Evolutionary conservation across 2,113 vertebrate species (phyloP).

Genomic region (Grammomys surdaster): DNA sequence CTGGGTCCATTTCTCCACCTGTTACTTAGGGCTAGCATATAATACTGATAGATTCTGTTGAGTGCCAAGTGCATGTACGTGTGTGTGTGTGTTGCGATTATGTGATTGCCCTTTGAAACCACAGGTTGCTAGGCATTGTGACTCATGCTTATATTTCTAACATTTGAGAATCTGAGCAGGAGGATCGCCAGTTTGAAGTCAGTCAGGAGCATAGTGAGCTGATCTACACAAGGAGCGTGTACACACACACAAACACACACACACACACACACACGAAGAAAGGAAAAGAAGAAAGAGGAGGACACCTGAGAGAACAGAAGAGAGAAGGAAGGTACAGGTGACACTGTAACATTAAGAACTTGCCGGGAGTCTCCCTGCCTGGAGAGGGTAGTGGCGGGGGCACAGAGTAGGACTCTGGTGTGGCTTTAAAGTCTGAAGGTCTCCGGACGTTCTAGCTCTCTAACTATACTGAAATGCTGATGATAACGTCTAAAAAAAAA

Average conservation of each 20-base stretch:
- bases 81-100: not conserved
- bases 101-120: not conserved
- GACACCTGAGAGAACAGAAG: too few relatives aligned
- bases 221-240: not conserved
- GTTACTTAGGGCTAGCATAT: not conserved
- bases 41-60: not conserved
- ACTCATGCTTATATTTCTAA: not conserved
- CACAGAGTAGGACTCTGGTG: too few relatives aligned
- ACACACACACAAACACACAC: not conserved
- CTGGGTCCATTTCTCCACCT: not conserved
- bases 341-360: not conserved
- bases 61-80: not conserved
- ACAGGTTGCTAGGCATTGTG: not conserved
- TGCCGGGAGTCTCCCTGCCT: too few relatives aligned
- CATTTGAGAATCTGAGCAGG: not conserved
- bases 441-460: too few relatives aligned
- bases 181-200: not conserved
- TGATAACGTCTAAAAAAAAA: too few relatives aligned
- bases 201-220: not conserved
- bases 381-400: too few relatives aligned
- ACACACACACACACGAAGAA: not conserved
- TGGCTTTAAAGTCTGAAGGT: too few relatives aligned
- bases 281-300: not conserved
- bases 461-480: too few relatives aligned
- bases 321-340: not conserved